Percentiles rank a stretch among this genome's conserved stretches.
Evolutionary conservation across 2,888 invertebrate genomes (phyloP).

Genomic region (Hydropsyche betteni): DNA sequence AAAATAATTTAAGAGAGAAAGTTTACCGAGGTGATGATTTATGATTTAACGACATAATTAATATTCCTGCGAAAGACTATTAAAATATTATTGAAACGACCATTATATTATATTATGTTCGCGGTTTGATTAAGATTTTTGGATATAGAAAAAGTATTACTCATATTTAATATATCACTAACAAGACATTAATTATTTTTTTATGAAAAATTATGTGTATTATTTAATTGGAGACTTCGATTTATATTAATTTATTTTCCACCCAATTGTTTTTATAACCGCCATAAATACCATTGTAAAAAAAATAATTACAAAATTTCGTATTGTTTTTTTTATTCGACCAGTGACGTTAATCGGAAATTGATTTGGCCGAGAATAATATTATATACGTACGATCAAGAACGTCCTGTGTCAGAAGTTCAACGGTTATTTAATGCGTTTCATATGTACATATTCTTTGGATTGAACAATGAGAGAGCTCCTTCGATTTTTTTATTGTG

Average conservation of each 20-base stretch:
- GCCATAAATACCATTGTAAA: neutral
- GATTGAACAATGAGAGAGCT: neutral
- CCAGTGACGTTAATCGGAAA: too few species aligned
- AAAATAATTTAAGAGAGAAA: constrained; percentile 7
- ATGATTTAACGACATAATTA: constrained; percentile 23
- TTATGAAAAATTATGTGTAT: too few species aligned
- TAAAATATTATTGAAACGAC: constrained; percentile 11
- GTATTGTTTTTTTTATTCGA: neutral
- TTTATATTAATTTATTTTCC: neutral
- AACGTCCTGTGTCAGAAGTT: constrained; percentile 33
- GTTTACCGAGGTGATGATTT: neutral
- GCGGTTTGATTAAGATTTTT: neutral
- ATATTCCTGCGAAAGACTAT: neutral
- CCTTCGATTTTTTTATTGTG: neutral
- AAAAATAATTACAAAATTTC: neutral
- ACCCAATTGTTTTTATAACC: neutral
- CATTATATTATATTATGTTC: neutral
- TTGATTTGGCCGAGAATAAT: neutral
- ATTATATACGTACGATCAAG: neutral
- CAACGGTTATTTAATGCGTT: constrained; percentile 47
- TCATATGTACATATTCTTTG: constrained; percentile 4
- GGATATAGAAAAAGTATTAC: neutral
- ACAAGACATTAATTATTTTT: neutral
- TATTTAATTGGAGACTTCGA: neutral
- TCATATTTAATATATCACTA: neutral